phyloP scores from a whole-genome alignment of 2,113 vertebrate species.

The Agelaius tricolor region DNA sequence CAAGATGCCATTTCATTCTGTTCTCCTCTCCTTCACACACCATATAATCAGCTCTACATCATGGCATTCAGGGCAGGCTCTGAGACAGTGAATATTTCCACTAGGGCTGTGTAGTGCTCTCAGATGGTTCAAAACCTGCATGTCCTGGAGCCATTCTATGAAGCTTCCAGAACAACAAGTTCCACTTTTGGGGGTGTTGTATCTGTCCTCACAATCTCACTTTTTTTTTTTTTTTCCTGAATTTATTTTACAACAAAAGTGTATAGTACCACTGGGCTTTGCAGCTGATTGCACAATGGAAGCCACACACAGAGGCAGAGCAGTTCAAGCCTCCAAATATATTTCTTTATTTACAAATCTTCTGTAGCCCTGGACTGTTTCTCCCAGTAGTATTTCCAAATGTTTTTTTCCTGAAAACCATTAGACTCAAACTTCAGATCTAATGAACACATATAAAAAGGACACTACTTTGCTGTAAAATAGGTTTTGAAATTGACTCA shows the following conservation, averaged over 20 bases:
- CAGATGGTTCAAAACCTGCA: not conserved
- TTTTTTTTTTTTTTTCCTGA: no score
- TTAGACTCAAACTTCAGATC: not conserved
- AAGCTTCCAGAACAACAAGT: not conserved
- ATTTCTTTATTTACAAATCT: not conserved
- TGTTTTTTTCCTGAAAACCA: not conserved
- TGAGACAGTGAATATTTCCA: not conserved
- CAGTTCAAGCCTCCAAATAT: not conserved
- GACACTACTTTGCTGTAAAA: not conserved
- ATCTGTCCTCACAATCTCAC: fast-evolving
- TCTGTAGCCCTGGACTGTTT: not conserved
- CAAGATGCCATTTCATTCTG: not conserved
- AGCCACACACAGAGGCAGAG: not conserved
- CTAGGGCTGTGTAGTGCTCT: not conserved
- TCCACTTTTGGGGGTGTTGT: fast-evolving
- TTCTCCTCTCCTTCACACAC: not conserved
- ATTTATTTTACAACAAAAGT: not conserved
- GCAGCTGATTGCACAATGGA: not conserved
- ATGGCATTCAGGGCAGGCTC: not conserved
- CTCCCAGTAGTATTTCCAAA: not conserved
- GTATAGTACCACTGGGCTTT: not conserved
- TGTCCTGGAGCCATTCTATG: not conserved
- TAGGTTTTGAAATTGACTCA: not conserved
- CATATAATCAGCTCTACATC: not conserved
- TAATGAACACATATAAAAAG: not conserved